These are phyloP conservation scores for Uloborus diversus DNA, from an alignment of 1,140 invertebrate genomes.

Conservation along the genomic window DNA sequence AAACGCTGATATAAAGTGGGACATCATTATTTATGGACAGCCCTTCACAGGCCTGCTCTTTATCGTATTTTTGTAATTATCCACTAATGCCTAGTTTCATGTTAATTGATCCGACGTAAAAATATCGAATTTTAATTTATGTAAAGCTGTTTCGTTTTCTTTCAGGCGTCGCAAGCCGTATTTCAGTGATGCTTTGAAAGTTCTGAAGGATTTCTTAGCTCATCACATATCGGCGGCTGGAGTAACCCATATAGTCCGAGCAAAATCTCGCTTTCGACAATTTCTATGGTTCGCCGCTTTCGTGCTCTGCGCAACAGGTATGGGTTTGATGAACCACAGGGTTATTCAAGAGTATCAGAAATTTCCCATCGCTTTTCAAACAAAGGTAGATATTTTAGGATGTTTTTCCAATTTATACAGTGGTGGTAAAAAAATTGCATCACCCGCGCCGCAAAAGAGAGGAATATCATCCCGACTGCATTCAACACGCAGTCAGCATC, in stretches of 20 bases:
- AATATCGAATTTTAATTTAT: background rate
- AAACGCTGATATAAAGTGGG: no score
- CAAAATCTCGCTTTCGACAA: background rate
- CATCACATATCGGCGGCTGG: constrained; percentile 16
- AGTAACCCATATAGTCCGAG: background rate
- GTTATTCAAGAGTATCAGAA: constrained; percentile 24
- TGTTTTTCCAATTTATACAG: background rate
- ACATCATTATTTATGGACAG: no score
- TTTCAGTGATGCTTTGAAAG: no score
- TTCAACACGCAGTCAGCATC: no score
- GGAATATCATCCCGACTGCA: no score
- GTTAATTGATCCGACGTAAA: no score
- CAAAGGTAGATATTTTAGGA: constrained; percentile 17
- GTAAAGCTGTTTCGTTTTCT: no score
- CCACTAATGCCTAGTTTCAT: no score
- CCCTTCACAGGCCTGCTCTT: no score
- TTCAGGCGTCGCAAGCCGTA: background rate
- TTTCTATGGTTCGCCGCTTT: constrained; percentile 8
- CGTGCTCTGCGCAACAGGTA: background rate
- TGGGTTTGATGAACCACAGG: constrained; percentile 8
- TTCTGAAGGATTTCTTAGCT: constrained; percentile 1
- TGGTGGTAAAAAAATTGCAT: no score
- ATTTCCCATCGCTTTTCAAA: constrained; percentile 25
- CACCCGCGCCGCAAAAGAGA: no score
- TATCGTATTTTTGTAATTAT: no score